Evolutionary conservation across 2,113 vertebrate species (phyloP), one percentile per base, ranked within the genome.

Genomic region (Seriola quinqueradiata): DNA sequence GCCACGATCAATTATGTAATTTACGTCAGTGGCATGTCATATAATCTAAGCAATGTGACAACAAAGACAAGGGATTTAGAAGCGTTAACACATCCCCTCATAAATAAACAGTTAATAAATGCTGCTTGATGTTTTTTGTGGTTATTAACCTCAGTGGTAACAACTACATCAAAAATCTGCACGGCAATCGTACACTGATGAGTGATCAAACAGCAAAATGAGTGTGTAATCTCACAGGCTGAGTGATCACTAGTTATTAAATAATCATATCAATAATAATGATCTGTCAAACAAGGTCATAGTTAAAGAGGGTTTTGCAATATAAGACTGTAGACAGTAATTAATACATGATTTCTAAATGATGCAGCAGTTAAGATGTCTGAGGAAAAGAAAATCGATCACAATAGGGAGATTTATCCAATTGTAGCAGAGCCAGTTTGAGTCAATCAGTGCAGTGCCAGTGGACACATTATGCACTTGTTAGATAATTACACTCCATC

Each of bases 401-500:
- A 75, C 78, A 65, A 86, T 80, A 65, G 70, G 50, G 65, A 54
- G 7, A 75, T 70, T 48, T 60, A 50, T 66, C 58, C 61, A 86
- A 67, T 86, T 77, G 86, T 5, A 74, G 28, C 28, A 23, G 16
- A 82, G 76, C n/a, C 61, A 2, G 70, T 76, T 73, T 54, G 69
- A 91, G 75, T 83, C 71, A 50, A 52, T 79, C 75, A 16, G 28
- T 61, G 48, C 63, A 9, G 13, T 77, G 89, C 61, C 81, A 86
- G 75, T 8, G 28, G 64, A 82, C 76, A 78, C 74, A 79, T 88
- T 87, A 84, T 55, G 46, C 79, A 82, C 84, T 86, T 81, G 79
- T 86, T 74, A 72, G 80, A 83, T 90, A 84, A 92, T 90, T 90
- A 90, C 79, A 36, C 72, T 87, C 54, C 70, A 76, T 81, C 83